phyloP scores from a whole-genome alignment of 2,113 vertebrate genomes.

The Silurus meridionalis region DNA sequence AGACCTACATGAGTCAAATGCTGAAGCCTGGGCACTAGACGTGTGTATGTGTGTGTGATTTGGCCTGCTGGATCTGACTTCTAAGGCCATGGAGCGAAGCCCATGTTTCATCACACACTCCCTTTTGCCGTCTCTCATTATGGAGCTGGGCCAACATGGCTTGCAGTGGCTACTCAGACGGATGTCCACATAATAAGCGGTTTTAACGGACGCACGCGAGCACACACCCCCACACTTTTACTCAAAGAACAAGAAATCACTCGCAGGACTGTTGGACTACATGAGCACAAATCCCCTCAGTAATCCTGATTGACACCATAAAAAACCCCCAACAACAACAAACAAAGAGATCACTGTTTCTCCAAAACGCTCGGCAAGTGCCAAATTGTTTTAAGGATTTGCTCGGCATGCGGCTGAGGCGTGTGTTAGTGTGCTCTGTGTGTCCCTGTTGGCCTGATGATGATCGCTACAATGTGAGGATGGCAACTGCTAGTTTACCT shows the following conservation, averaged over 20 bases:
- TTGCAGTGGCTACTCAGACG: constrained; percentile 22
- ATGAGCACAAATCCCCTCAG: constrained; percentile 47
- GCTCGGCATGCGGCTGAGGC: constrained; percentile 52
- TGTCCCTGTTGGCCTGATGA: constrained; percentile 59
- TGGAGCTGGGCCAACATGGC: constrained; percentile 22
- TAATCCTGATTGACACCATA: constrained; percentile 51
- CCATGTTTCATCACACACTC: constrained; percentile 15
- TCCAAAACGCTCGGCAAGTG: constrained; percentile 60
- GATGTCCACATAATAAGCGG: constrained; percentile 17
- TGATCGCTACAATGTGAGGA: constrained; percentile 47
- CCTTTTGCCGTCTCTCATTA: constrained; percentile 6
- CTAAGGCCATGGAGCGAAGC: background rate
- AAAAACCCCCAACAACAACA: constrained; percentile 72
- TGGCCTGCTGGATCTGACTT: constrained; percentile 11
- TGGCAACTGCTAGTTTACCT: constrained; percentile 26
- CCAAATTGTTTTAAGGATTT: constrained; percentile 74
- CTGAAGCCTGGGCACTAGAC: constrained; percentile 59
- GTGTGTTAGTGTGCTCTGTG: constrained; percentile 50
- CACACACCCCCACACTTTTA: constrained; percentile 21
- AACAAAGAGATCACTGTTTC: constrained; percentile 73
- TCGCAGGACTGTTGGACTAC: constrained; percentile 35
- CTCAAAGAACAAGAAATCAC: constrained; percentile 33
- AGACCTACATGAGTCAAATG: constrained; percentile 64
- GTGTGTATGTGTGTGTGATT: constrained; percentile 1
- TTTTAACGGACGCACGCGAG: constrained; percentile 23